Percentiles rank a stretch among this genome's conserved stretches.
phyloP scores from a whole-genome alignment of 2,113 vertebrate genomes.

The Platycercus adscitus region DNA sequence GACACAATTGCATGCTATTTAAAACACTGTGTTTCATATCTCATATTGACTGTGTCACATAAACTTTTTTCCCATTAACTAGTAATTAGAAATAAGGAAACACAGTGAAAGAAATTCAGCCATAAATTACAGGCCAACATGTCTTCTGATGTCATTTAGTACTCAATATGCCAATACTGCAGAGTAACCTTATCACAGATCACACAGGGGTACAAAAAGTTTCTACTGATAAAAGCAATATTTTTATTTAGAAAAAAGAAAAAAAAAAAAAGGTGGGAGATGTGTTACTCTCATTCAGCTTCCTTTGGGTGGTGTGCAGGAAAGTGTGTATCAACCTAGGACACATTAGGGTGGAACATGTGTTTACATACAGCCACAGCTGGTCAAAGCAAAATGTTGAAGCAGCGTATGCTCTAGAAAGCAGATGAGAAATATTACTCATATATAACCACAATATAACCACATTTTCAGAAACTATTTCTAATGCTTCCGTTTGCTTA shows the following conservation, averaged over 20 bases:
- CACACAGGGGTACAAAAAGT: not conserved
- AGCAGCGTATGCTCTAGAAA: not conserved
- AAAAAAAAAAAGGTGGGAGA: not conserved
- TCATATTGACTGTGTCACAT: not conserved
- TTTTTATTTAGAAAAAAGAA: not conserved
- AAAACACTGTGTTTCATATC: not conserved
- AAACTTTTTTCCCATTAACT: not conserved
- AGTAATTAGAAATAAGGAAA: not conserved
- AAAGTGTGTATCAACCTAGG: not conserved
- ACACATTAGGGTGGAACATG: not conserved
- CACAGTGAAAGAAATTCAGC: not conserved
- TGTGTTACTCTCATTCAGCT: not conserved
- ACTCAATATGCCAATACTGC: rapidly evolving
- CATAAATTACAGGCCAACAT: not conserved
- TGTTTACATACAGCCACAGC: not conserved
- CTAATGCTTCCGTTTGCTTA: not conserved
- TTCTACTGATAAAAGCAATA: not conserved
- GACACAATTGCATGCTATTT: not conserved
- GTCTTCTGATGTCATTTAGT: not conserved
- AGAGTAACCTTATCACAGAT: not conserved
- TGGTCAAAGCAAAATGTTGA: not conserved
- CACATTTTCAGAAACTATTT: not conserved
- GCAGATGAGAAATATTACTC: not conserved
- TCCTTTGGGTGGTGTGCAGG: not conserved
- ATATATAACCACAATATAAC: not conserved